Evolutionary conservation across 2,888 invertebrate genomes (phyloP).

Genomic region (Netelia melanura): DNA sequence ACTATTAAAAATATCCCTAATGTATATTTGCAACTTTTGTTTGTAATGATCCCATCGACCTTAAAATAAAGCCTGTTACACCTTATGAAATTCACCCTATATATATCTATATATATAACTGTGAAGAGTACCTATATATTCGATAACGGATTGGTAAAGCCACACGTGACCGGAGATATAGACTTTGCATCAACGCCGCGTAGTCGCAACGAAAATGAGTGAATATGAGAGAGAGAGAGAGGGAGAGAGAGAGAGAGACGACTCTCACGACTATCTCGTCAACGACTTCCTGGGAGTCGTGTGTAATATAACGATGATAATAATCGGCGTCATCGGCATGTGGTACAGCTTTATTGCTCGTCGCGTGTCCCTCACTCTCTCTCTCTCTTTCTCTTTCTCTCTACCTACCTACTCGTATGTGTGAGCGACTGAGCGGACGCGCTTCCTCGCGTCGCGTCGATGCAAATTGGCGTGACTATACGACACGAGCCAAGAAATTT

Average conservation of each 20-base stretch:
- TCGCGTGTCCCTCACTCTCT: conserved; percentile 33
- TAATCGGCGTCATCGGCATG: conserved; percentile 67
- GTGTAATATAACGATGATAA: conserved; percentile 66
- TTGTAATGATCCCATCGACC: too few species aligned
- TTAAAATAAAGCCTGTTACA: too few species aligned
- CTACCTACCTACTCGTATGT: conserved; percentile 45
- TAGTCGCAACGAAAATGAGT: conserved; percentile 17
- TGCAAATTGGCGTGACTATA: conserved; percentile 65
- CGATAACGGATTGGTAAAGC: conserved; percentile 46
- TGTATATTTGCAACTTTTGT: too few species aligned
- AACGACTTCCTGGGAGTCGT: conserved; percentile 66
- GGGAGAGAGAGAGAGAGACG: conserved; percentile 21
- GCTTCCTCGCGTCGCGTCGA: conserved; percentile 67
- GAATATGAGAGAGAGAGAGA: conserved; percentile 7
- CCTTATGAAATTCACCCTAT: not conserved
- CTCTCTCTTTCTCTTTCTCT: conserved; percentile 37
- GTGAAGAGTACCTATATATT: conserved; percentile 1
- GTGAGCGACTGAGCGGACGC: conserved; percentile 52
- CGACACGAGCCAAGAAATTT: conserved; percentile 64
- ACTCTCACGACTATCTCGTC: conserved; percentile 62
- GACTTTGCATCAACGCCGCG: conserved; percentile 23
- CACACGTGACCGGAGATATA: conserved; percentile 57
- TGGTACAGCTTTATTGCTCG: conserved; percentile 66
- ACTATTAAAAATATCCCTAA: too few species aligned
- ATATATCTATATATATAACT: not conserved